Conservation (phyloP, 2,888 invertebrate species). For the Minunthozetes semirufus region DNA sequence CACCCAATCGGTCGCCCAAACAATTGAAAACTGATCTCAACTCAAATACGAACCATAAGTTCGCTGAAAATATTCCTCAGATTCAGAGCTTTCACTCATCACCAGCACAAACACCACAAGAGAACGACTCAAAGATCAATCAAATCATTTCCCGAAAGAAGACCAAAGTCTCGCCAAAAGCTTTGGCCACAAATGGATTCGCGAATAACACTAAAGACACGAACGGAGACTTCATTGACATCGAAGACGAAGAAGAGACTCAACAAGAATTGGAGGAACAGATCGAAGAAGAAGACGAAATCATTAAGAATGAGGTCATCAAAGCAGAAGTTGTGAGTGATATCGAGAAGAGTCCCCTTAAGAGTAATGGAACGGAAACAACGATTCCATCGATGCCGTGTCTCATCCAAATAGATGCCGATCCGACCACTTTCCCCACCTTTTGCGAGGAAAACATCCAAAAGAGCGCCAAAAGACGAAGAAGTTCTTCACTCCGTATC, state of each 20-base stretch:
- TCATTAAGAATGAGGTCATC: background rate
- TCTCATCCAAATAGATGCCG: conserved; percentile 36
- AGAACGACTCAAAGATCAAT: background rate
- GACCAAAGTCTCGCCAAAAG: conserved; percentile 29
- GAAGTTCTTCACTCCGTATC: background rate
- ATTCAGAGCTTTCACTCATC: conserved; percentile 13
- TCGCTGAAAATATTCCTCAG: conserved; percentile 21
- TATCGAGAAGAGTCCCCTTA: background rate
- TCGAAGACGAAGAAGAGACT: background rate
- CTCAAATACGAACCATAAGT: background rate
- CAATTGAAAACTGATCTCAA: conserved; percentile 20
- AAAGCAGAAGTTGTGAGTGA: background rate
- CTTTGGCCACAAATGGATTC: conserved; percentile 2
- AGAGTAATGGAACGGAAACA: background rate
- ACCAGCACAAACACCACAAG: background rate
- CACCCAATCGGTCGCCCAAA: conserved; percentile 5
- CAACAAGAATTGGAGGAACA: background rate
- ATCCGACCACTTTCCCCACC: conserved; percentile 34
- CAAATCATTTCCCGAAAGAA: conserved; percentile 16
- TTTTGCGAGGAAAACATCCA: conserved; percentile 17
- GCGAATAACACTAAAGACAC: background rate
- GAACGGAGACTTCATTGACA: conserved; percentile 2
- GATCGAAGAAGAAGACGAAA: background rate
- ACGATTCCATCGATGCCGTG: conserved; percentile 28
- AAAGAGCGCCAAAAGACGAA: background rate